phyloP scores from a whole-genome alignment of 2,888 invertebrate genomes.

The Tipula helvola region DNA sequence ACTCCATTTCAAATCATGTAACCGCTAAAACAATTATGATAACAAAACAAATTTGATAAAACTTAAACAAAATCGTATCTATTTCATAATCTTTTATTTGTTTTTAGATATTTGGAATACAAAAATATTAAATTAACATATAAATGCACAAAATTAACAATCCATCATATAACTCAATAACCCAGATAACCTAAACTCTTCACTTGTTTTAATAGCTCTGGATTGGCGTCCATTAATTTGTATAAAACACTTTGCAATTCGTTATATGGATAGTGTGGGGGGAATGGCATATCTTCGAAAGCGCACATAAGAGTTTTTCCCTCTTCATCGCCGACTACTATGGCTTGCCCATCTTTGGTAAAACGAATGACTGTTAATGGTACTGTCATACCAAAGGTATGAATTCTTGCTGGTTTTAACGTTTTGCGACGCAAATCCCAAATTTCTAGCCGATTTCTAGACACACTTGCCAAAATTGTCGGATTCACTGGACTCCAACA shows the following conservation, averaged over 20 bases:
- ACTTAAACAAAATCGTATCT: too few species aligned
- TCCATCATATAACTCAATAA: slow-evolving; percentile 12
- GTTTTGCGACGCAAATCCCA: slow-evolving; percentile 70
- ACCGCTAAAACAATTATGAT: too few species aligned
- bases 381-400: slow-evolving; percentile 20
- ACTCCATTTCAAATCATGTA: too few species aligned
- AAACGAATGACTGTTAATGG: slow-evolving; percentile 39
- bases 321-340: slow-evolving; percentile 53
- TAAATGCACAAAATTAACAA: too few species aligned
- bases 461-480: slow-evolving; percentile 56
- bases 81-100: too few species aligned
- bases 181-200: slow-evolving; percentile 38
- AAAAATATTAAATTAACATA: too few species aligned
- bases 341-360: slow-evolving; percentile 51
- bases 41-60: too few species aligned
- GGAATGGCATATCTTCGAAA: slow-evolving; percentile 62
- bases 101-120: too few species aligned
- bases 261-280: slow-evolving; percentile 53
- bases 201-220: slow-evolving; percentile 46
- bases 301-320: slow-evolving; percentile 56
- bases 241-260: slow-evolving; percentile 51
- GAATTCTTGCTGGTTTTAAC: slow-evolving; percentile 43
- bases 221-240: slow-evolving; percentile 49
- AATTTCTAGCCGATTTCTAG: slow-evolving; percentile 51
- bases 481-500: slow-evolving; percentile 65